Base-by-base conservation (phyloP, 2,888 invertebrate genomes). In the Prosapia bicincta region DNA sequence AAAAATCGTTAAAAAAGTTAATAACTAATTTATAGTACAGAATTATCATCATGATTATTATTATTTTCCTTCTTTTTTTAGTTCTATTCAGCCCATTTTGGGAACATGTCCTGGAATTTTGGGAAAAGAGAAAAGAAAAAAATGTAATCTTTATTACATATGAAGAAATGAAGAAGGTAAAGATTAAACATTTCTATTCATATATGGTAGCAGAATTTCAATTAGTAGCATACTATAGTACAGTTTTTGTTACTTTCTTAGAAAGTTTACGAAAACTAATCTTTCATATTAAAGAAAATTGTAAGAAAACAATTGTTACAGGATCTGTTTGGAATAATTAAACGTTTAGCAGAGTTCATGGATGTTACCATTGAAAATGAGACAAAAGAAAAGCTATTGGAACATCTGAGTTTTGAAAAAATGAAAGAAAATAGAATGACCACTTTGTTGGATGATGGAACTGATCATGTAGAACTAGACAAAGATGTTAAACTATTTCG, bases 341-440 rank as follows among this genome's bases (percentile, higher is more conserved):
- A 54, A 54, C 54, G 20, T 54, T 54, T 54, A 13, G 54, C 54
- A 20, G 10, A 54, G 13, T 54, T 54, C 20, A 54, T 54, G 54
- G 84, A 83, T 1, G 84, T 83, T 69, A 77, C 77, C 76, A 82
- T 85, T n/a, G 81, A 81, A 0, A 83, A 84, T 9, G 83, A 84
- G 3, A 82, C 86, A 74, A 81, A 86, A 32, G 79, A 82, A 9
- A 79, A 78, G 0, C 83, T 89, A 26, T 82, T 82, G n/a, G 79
- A 84, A 1, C 87, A 87, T 82, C 85, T 88, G 75, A 85, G 85
- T 76, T 89, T 89, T 81, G 83, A 84, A 25, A 83, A 82, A 67
- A 91, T 91, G 90, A 87, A 87, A 80, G 82, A 85, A 0, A 91
- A 91, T 81, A 84, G 85, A 15, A 54, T 54, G 54, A 9, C 54